These are phyloP conservation scores for Silurus meridionalis DNA, from an alignment of 2,113 vertebrate species.

Conservation along the genomic window DNA sequence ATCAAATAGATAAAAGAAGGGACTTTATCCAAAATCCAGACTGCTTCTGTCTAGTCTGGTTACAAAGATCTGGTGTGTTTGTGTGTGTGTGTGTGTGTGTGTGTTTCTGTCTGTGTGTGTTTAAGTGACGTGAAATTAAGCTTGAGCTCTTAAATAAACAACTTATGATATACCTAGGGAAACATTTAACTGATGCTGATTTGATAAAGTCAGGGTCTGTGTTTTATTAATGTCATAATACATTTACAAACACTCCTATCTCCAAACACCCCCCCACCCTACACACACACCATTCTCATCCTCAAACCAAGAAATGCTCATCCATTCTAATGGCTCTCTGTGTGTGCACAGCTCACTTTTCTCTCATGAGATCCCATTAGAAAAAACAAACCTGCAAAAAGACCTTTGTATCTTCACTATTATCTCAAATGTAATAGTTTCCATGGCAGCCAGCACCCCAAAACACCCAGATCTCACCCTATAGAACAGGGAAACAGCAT, in stretches of 20 bases:
- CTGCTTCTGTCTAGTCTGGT: not conserved
- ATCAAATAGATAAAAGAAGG: not conserved
- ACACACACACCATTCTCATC: not conserved
- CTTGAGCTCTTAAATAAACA: constrained; percentile 23
- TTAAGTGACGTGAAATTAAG: constrained; percentile 1
- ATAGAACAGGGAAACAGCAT: constrained; percentile 2
- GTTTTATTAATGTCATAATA: constrained; percentile 8
- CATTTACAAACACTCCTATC: not conserved
- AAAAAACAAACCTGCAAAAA: constrained; percentile 13
- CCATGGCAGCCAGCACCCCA: constrained; percentile 34
- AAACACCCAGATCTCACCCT: not conserved
- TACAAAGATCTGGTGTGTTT: not conserved
- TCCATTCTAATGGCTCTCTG: constrained; percentile 3
- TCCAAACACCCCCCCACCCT: not conserved
- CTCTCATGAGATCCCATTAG: not conserved
- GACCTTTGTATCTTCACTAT: constrained; percentile 30
- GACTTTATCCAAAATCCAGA: not conserved
- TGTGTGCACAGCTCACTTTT: constrained; percentile 19
- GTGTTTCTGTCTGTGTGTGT: not conserved
- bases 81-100: not conserved
- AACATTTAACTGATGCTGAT: not conserved
- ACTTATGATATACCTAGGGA: not conserved
- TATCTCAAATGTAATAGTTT: constrained; percentile 33
- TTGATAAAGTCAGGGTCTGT: not conserved
- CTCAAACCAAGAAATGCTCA: not conserved